These are phyloP conservation scores for Drosophila willistoni DNA, from an alignment of 1,140 invertebrate species.

Conservation along the genomic window DNA sequence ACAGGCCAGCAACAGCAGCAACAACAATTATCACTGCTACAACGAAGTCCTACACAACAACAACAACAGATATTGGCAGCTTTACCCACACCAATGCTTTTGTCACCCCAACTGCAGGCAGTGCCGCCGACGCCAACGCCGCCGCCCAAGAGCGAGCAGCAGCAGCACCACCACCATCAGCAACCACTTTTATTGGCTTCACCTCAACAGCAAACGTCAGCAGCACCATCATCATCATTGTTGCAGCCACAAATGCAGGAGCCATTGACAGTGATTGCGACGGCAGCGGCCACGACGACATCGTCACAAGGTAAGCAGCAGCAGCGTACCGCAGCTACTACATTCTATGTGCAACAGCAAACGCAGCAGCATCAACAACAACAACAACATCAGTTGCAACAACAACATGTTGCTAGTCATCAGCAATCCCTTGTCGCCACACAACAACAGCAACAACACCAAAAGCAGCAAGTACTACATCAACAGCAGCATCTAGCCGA, in stretches of 20 bases:
- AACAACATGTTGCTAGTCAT: slow-evolving; percentile 23
- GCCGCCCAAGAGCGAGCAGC: not conserved
- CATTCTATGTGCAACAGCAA: slow-evolving; percentile 51
- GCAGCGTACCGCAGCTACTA: slow-evolving; percentile 49
- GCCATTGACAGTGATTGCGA: slow-evolving; percentile 63
- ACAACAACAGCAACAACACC: slow-evolving; percentile 20
- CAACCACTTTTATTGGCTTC: slow-evolving; percentile 23
- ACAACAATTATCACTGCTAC: slow-evolving; percentile 48
- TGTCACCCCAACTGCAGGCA: slow-evolving; percentile 62
- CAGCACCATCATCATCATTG: slow-evolving; percentile 30
- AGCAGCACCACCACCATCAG: slow-evolving; percentile 22
- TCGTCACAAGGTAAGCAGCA: slow-evolving; percentile 36
- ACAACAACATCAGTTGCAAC: slow-evolving; percentile 32
- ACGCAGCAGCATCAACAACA: slow-evolving; percentile 41
- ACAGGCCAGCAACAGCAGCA: slow-evolving; percentile 23
- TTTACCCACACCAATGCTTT: slow-evolving; percentile 67
- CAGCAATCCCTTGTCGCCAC: not conserved
- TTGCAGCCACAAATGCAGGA: slow-evolving; percentile 53
- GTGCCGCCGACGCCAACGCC: not conserved
- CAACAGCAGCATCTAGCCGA: slow-evolving; percentile 62
- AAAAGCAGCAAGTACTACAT: slow-evolving; percentile 15
- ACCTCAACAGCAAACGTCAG: slow-evolving; percentile 16
- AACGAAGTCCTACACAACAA: slow-evolving; percentile 62
- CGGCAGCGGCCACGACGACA: slow-evolving; percentile 59
- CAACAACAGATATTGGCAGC: slow-evolving; percentile 67